A percentile compares a stretch with the other conserved stretches of the same genome.
Conservation (phyloP, 2,797 vertebrate genomes). For the Manis javanica region DNA sequence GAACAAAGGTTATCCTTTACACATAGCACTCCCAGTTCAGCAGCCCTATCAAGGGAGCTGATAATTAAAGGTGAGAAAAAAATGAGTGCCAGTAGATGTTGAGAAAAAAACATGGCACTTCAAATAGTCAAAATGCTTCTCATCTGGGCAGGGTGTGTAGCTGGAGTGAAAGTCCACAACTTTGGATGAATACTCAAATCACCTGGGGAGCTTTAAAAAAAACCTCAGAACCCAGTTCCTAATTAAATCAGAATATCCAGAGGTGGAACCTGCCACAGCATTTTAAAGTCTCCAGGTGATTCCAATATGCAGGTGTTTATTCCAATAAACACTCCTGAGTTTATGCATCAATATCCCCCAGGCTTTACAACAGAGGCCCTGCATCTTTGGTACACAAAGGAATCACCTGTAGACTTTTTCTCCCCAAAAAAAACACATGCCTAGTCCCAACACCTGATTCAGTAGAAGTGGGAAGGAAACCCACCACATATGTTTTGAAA, state of each 20-base stretch:
- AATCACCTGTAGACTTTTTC: neutral
- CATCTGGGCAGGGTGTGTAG: neutral
- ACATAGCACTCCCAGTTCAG: neutral
- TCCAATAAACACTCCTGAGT: neutral
- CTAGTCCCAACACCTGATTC: neutral
- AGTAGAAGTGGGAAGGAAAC: neutral
- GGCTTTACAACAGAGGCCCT: neutral
- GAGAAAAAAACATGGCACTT: neutral
- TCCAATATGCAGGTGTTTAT: neutral
- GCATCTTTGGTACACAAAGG: neutral
- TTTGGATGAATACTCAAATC: neutral
- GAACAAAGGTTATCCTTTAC: neutral
- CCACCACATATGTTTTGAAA: neutral
- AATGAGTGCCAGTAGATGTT: neutral
- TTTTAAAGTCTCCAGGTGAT: neutral
- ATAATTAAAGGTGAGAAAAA: neutral
- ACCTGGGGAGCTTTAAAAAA: conserved; percentile 10
- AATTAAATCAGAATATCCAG: neutral
- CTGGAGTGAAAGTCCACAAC: neutral
- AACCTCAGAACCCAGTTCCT: neutral
- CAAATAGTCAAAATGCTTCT: neutral
- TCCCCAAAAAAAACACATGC: neutral
- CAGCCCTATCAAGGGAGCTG: neutral
- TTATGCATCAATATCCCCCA: neutral
- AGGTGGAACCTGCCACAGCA: neutral